A percentile compares a stretch with the other conserved stretches of the same genome.
Evolutionary conservation across 2,888 invertebrate species (phyloP).

Genomic region (Drosophila quasianomalipes): DNA sequence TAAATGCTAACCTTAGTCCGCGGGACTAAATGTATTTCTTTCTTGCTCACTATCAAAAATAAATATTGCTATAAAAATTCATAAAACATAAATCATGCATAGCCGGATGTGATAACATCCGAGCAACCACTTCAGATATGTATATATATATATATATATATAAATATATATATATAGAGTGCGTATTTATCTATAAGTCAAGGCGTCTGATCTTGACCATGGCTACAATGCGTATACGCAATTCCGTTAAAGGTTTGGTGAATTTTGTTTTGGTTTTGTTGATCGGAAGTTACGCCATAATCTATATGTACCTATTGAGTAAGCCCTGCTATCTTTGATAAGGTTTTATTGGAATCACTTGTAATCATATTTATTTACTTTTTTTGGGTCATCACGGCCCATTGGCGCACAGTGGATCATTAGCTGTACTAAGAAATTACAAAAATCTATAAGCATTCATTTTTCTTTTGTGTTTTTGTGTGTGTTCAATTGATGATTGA

Average conservation of each 20-base stretch:
- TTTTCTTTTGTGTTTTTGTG: conserved; percentile 33
- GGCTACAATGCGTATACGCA: conserved; percentile 19
- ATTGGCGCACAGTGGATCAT: conserved; percentile 16
- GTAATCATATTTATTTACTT: conserved; percentile 20
- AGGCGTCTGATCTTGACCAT: conserved; percentile 69
- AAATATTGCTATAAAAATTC: not conserved
- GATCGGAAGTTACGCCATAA: conserved; percentile 35
- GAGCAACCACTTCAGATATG: not conserved
- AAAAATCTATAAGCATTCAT: conserved; percentile 55
- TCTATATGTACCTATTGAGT: conserved; percentile 15
- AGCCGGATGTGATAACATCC: conserved; percentile 53
- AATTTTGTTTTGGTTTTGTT: not conserved
- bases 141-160: not conserved
- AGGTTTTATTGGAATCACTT: conserved; percentile 29
- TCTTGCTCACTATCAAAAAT: conserved; percentile 33
- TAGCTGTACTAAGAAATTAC: not conserved
- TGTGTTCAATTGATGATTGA: conserved; percentile 69
- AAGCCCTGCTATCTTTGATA: conserved; percentile 37
- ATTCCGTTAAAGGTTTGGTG: not conserved
- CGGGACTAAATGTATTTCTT: conserved; percentile 26
- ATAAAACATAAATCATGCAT: conserved; percentile 19
- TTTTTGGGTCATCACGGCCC: conserved; percentile 50
- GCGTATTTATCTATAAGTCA: conserved; percentile 22
- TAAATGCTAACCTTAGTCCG: conserved; percentile 61
- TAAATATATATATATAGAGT: conserved; percentile 1